These are phyloP conservation scores for Yponomeuta evonymella DNA, from an alignment of 2,888 invertebrate genomes.

Conservation along the genomic window DNA sequence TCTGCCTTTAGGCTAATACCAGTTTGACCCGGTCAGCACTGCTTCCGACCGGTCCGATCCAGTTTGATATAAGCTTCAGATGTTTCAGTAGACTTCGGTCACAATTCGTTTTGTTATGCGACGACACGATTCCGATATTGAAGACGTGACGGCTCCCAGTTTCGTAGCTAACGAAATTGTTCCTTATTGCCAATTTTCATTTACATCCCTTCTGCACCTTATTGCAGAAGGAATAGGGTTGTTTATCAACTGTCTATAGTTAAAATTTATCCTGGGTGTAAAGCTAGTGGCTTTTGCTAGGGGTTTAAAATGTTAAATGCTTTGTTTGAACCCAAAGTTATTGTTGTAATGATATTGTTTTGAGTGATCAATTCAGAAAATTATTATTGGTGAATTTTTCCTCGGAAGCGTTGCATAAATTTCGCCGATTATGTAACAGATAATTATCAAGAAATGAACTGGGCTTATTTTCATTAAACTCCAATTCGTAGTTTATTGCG, in stretches of 20 bases:
- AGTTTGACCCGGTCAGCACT: slow-evolving; percentile 46
- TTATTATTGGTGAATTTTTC: neutral
- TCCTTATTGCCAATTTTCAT: slow-evolving; percentile 23
- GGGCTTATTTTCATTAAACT: too few species aligned
- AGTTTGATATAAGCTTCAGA: neutral
- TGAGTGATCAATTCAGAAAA: neutral
- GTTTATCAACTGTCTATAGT: neutral
- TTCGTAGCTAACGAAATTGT: slow-evolving; percentile 41
- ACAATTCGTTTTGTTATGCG: slow-evolving; percentile 38
- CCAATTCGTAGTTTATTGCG: too few species aligned
- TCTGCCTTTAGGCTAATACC: neutral
- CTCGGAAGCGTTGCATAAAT: too few species aligned
- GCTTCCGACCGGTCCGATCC: neutral
- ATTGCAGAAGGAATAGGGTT: neutral
- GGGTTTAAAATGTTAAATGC: slow-evolving; percentile 6
- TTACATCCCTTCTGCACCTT: slow-evolving; percentile 16
- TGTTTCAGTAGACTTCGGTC: slow-evolving; percentile 4
- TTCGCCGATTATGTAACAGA: too few species aligned
- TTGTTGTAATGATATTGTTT: neutral
- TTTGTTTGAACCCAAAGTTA: slow-evolving; percentile 3
- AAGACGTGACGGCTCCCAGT: slow-evolving; percentile 38
- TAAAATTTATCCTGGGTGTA: neutral
- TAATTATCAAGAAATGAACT: too few species aligned
- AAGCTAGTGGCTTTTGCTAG: slow-evolving; percentile 4
- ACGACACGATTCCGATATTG: slow-evolving; percentile 39